Base-by-base conservation (phyloP, 37 sponge, comb jelly and placozoan genomes). In the Diacarnus erythraeanus region DNA sequence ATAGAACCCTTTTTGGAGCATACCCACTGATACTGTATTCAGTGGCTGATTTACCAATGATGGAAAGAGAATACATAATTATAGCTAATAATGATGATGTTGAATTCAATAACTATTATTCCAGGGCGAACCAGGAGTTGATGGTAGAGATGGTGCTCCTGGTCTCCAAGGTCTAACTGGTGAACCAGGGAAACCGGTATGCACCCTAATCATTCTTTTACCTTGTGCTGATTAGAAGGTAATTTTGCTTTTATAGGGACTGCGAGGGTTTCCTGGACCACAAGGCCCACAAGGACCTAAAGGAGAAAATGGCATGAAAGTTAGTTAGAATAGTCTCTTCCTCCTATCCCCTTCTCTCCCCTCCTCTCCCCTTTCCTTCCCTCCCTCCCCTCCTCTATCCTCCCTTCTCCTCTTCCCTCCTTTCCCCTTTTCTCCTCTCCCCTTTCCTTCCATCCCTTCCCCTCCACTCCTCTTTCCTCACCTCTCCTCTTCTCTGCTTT, bases 381-480 rank as follows among this genome's bases (percentile, higher is more conserved):
- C 56, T 54, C 56, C 56, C 56, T 54, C 17, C 56, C 56, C 56
- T 54, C 56, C 56, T 54, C n/a, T n/a, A n/a, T n/a, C n/a, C n/a
- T n/a, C n/a, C n/a, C n/a, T n/a, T n/a, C n/a, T n/a, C n/a, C n/a
- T n/a, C n/a, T n/a, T n/a, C n/a, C n/a, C n/a, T n/a, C n/a, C n/a
- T n/a, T n/a, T n/a, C n/a, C n/a, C n/a, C n/a, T n/a, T n/a, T n/a
- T n/a, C n/a, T n/a, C n/a, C n/a, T n/a, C n/a, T n/a, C n/a, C n/a
- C n/a, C n/a, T n/a, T n/a, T n/a, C n/a, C n/a, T n/a, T n/a, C n/a
- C n/a, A n/a, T n/a, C n/a, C n/a, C n/a, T n/a, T n/a, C n/a, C n/a
- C n/a, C n/a, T n/a, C n/a, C n/a, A n/a, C n/a, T n/a, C n/a, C n/a
- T n/a, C n/a, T n/a, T n/a, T n/a, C n/a, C n/a, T n/a, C n/a, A n/a